Base-by-base conservation (phyloP, 2,888 invertebrate genomes). In the Dendrolimus pini region DNA sequence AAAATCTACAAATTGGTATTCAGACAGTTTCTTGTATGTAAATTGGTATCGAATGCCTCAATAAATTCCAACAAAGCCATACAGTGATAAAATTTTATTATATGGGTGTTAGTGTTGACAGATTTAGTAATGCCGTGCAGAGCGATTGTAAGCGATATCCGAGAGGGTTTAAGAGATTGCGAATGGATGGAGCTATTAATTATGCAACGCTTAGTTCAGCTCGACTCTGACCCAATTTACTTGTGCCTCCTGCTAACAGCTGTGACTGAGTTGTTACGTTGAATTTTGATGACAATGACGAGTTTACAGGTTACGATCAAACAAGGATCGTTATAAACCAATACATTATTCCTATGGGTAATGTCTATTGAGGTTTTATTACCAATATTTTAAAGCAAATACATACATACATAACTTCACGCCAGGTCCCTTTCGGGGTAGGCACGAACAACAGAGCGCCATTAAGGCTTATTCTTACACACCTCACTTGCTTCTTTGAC, bases 181-280 rank as follows among this genome's bases (percentile, higher is more conserved):
- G 67, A 72, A 72, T 71, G 70, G 72, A 71, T 72, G 69, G 71
- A 68, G 70, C 74, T 74, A 80, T 84, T 82, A 82, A 85, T 85
- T 83, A 82, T 84, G 78, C 80, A 81, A 67, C 69, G 77, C 75
- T 78, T 75, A 74, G 77, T 74, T 76, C 72, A 72, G 76, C 75
- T 69, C 69, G 63, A 66, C 75, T 77, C 74, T 79, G 84, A 83
- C 84, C 84, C 74, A 83, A 78, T 81, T 81, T 74, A 65, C 62
- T 63, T 65, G 68, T 62, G 60, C 55, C 62, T 69, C 65, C 69
- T 70, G 67, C 55, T 66, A 75, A 72, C 80, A 77, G 73, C 71
- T 78, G 77, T 60, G 66, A 69, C 67, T 62, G 62, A 58, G 58
- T 61, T 12, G n/a, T 7, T 41, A 41, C 41, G 57, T 63, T 65